A percentile compares a stretch with the other conserved stretches of the same genome.
These are phyloP conservation scores for Labroides dimidiatus DNA, from an alignment of 2,797 vertebrate genomes.

Conservation along the genomic window DNA sequence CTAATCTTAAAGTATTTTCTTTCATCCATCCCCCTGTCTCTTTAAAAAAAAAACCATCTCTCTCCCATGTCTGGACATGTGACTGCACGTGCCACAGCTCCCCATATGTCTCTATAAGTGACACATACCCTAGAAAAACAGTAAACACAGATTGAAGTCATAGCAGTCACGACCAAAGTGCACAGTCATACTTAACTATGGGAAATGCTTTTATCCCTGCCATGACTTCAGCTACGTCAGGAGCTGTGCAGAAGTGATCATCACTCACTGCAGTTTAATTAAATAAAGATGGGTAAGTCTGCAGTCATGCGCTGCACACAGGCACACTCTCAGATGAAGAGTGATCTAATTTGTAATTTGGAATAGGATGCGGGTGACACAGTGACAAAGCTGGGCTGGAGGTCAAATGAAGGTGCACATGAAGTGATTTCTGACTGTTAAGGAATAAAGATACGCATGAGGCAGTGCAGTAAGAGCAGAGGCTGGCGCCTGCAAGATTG, in stretches of 20 bases:
- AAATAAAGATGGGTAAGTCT: conserved; percentile 37
- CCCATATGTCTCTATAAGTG: background rate
- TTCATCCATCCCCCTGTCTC: conserved; percentile 16
- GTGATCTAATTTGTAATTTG: conserved; percentile 47
- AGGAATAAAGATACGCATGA: conserved; percentile 48
- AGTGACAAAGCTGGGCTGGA: conserved; percentile 43
- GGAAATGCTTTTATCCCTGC: conserved; percentile 30
- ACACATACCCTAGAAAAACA: conserved; percentile 19
- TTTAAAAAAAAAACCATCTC: conserved; percentile 37
- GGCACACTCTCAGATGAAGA: background rate
- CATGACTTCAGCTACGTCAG: conserved; percentile 32
- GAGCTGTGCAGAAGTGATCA: conserved; percentile 45
- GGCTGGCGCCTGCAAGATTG: conserved; percentile 71
- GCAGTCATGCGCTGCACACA: conserved; percentile 10
- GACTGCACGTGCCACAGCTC: conserved; percentile 35
- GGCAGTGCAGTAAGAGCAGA: conserved; percentile 38
- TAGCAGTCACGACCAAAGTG: conserved; percentile 20
- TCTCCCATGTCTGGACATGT: conserved; percentile 26
- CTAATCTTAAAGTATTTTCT: conserved; percentile 18
- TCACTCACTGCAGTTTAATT: conserved; percentile 52
- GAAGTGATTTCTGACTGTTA: conserved; percentile 48
- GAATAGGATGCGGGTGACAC: conserved; percentile 35
- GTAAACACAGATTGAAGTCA: conserved; percentile 13
- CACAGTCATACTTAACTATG: conserved; percentile 10
- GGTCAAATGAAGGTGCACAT: conserved; percentile 67